These are phyloP conservation scores for Borostomias antarcticus DNA, from an alignment of 2,797 vertebrate genomes.

Conservation along the genomic window DNA sequence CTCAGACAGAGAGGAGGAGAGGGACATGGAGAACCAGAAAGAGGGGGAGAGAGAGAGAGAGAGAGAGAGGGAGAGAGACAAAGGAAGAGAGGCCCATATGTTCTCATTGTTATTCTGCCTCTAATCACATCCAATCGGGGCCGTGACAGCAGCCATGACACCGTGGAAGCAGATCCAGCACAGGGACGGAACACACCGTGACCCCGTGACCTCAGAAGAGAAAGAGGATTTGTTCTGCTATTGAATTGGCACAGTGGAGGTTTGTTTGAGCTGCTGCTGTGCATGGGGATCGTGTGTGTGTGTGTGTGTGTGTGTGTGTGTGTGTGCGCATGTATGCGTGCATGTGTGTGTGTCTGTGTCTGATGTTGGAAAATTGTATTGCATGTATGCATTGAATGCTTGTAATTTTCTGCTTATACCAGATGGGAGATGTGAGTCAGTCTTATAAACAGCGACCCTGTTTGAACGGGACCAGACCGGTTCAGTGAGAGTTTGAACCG, in stretches of 20 bases:
- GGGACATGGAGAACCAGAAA: slow-evolving; percentile 44
- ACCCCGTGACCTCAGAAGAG: slow-evolving; percentile 31
- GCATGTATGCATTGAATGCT: too few species aligned
- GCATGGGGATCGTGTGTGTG: too few species aligned
- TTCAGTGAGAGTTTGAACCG: too few species aligned
- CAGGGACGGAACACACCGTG: slow-evolving; percentile 39
- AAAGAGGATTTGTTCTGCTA: slow-evolving; percentile 37
- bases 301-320: not conserved
- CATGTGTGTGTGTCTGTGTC: not conserved
- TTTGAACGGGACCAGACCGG: too few species aligned
- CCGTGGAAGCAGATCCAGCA: slow-evolving; percentile 17
- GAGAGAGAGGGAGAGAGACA: slow-evolving; percentile 34
- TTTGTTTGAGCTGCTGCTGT: not conserved
- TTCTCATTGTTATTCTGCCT: slow-evolving; percentile 54
- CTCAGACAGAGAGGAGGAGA: not conserved
- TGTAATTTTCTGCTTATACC: too few species aligned
- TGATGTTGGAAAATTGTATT: too few species aligned
- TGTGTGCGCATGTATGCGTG: not conserved
- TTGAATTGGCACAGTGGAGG: not conserved
- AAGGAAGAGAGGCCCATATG: slow-evolving; percentile 44
- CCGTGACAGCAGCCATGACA: slow-evolving; percentile 46
- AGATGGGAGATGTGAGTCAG: too few species aligned
- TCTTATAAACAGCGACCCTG: too few species aligned
- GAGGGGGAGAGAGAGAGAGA: slow-evolving; percentile 30
- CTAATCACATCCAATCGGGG: slow-evolving; percentile 39